Percentiles rank a stretch among this genome's conserved stretches.
phyloP scores from a whole-genome alignment of 2,797 vertebrate species.

The Poecilia gillii region DNA sequence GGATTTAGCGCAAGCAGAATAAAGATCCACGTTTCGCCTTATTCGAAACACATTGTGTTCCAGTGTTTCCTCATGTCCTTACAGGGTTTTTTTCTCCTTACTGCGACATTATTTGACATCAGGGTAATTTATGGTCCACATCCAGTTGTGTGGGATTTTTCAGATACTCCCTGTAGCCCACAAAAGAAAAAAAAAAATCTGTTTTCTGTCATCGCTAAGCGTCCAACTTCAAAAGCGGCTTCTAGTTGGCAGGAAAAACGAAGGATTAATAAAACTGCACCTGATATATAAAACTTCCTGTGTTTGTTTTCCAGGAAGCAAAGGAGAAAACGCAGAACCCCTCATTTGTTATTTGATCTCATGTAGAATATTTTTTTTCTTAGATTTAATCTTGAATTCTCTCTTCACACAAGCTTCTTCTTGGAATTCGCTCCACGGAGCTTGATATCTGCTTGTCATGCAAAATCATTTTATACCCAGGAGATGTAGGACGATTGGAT shows the following conservation, averaged over 20 bases:
- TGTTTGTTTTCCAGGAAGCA: slow-evolving; percentile 22
- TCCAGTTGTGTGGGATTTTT: slow-evolving; percentile 10
- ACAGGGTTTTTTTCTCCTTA: not conserved
- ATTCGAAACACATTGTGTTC: slow-evolving; percentile 30
- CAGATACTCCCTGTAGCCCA: not conserved
- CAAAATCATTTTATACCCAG: slow-evolving; percentile 5
- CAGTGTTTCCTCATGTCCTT: not conserved
- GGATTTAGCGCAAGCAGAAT: not conserved
- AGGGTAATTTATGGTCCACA: not conserved
- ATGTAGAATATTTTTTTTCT: not conserved
- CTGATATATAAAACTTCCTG: not conserved
- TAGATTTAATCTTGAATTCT: slow-evolving; percentile 4
- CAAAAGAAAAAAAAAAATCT: not conserved
- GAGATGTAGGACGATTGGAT: slow-evolving; percentile 1
- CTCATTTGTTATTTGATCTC: not conserved
- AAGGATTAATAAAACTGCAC: not conserved
- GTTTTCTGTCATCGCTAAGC: not conserved
- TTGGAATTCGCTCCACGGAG: slow-evolving; percentile 4
- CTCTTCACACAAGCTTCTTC: slow-evolving; percentile 1
- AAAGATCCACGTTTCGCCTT: not conserved
- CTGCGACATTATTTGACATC: not conserved
- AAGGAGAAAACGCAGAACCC: not conserved
- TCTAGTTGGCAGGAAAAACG: not conserved
- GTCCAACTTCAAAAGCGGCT: not conserved
- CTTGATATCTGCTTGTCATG: slow-evolving; percentile 7